phyloP scores from a whole-genome alignment of 2,888 invertebrate species.

The Caenorhabditis panamensis region DNA sequence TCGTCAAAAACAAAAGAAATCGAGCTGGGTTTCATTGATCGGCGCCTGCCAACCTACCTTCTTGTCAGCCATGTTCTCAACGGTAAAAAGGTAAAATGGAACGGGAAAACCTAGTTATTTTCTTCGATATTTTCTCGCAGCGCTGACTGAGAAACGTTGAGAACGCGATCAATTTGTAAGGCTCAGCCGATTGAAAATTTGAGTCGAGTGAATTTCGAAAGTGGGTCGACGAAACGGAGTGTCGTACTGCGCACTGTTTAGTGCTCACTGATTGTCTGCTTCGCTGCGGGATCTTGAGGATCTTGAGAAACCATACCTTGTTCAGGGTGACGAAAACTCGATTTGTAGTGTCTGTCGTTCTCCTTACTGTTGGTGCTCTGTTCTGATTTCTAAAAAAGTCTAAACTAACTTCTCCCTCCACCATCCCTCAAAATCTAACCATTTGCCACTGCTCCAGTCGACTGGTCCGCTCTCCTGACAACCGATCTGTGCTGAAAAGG shows the following conservation, averaged over 20 bases:
- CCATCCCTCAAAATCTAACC: no score
- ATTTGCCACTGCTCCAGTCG: no score
- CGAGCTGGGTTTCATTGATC: background rate
- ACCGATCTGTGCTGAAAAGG: no score
- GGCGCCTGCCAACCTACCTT: slow-evolving; percentile 46
- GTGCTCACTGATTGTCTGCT: no score
- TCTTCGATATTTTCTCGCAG: background rate
- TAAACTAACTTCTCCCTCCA: no score
- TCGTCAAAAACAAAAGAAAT: background rate
- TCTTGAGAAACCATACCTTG: background rate
- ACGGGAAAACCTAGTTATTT: slow-evolving; percentile 9
- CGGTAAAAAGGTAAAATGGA: slow-evolving; percentile 27
- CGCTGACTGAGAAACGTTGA: background rate
- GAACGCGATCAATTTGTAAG: background rate
- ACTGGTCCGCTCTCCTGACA: no score
- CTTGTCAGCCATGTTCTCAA: slow-evolving; percentile 47
- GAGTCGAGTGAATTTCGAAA: background rate
- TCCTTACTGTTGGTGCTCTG: no score
- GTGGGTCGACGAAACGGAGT: slow-evolving; percentile 7
- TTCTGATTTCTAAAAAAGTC: no score
- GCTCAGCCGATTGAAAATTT: background rate
- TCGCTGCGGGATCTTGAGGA: background rate
- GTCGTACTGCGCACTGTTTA: slow-evolving; percentile 44
- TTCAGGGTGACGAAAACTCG: no score
- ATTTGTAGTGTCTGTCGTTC: no score